Evolutionary conservation across 2,797 vertebrate species (phyloP), one percentile per base, ranked within the genome.

Genomic region (Psittacula derbiana): DNA sequence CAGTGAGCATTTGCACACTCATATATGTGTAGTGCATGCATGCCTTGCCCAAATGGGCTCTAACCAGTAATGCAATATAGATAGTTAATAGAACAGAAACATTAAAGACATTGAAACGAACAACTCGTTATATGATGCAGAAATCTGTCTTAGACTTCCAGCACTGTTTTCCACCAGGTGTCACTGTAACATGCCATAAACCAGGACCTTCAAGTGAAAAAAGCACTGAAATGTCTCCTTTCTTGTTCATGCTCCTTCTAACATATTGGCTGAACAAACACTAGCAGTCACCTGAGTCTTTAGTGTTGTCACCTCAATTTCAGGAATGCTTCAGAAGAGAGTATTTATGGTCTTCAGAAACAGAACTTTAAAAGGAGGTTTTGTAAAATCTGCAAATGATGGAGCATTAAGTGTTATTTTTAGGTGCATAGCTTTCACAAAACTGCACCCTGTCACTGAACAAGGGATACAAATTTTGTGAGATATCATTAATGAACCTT

Each of bases 121-220:
- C 44, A 46, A 6, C 23, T 79, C 3, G 1, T 31, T 28, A n/a
- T 30, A 58, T 2, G 8, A 25, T 2, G 10, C 18, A 60, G 38
- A 90, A 70, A 5, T 69, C 58, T 55, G 91, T 60, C 41, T 57
- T 78, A 33, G 64, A 18, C 57, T 79, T 78, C 49, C 36, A 70
- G 64, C 41, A 19, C 28, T 62, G 5, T 17, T 80, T 94, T 92
- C 97, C 98, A 98, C 97, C 93, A 81, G 97, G 92, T 97, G 98
- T 98, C 97, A 95, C 96, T 97, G 81, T 95, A 88, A 79, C 69
- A 97, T 84, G 46, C 75, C 58, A 80, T 71, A 95, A 96, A 93
- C 50, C 17, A 40, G 5, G 11, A 64, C 82, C 62, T 50, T 55
- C 57, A 62, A 65, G 27, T 57, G 27, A n/a, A 58, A 49, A 25